Conservation (phyloP, 35 echinoderm and acorn worm genomes). For the Nesometra sesokonis region DNA sequence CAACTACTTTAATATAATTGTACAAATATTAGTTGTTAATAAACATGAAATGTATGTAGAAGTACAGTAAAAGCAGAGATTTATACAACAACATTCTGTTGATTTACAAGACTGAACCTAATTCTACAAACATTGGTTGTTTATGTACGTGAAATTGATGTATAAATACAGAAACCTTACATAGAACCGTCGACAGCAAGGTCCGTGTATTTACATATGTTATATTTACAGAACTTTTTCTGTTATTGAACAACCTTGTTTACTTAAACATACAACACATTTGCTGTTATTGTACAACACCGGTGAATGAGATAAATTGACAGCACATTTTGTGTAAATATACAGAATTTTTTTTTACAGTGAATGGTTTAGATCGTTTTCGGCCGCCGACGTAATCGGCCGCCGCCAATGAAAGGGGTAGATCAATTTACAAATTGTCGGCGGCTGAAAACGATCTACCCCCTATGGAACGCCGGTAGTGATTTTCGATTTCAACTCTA, state of each 20-base stretch:
- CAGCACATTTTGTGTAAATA: too few relatives aligned
- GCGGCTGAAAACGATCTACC: too few relatives aligned
- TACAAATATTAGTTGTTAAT: background rate
- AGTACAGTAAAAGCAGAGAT: background rate
- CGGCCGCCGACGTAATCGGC: too few relatives aligned
- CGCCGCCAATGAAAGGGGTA: too few relatives aligned
- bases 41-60: background rate
- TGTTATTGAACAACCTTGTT: background rate
- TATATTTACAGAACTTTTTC: background rate
- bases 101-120: background rate
- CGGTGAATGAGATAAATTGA: too few relatives aligned
- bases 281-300: background rate
- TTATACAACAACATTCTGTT: background rate
- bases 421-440: too few relatives aligned
- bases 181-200: background rate
- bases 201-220: background rate
- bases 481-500: too few relatives aligned
- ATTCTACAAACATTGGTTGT: background rate
- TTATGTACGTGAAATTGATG: background rate
- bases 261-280: background rate
- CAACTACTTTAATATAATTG: background rate
- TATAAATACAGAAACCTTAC: background rate
- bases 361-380: too few relatives aligned
- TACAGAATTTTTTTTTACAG: too few relatives aligned
- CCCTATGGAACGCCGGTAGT: too few relatives aligned